These are phyloP conservation scores for Dascyllus trimaculatus DNA, from an alignment of 2,113 vertebrate genomes.

Conservation along the genomic window DNA sequence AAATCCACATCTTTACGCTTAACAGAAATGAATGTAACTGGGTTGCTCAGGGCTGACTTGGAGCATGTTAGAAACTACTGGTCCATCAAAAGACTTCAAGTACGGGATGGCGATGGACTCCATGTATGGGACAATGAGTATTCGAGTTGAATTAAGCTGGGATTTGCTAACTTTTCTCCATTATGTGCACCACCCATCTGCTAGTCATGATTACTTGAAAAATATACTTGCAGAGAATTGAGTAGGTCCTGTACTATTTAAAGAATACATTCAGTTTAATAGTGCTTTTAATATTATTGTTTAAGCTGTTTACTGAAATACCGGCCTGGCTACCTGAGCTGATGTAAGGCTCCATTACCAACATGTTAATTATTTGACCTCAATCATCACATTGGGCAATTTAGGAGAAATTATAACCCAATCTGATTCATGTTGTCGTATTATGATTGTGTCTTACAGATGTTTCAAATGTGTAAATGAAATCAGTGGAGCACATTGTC, in stretches of 20 bases:
- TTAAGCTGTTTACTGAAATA: slow-evolving; percentile 70
- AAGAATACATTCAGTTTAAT: slow-evolving; percentile 24
- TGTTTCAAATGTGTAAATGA: neutral
- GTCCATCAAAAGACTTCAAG: slow-evolving; percentile 85
- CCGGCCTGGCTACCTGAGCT: slow-evolving; percentile 38
- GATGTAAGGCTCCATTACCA: neutral
- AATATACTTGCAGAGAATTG: slow-evolving; percentile 29
- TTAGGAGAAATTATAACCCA: neutral
- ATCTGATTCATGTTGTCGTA: neutral
- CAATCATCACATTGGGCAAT: neutral
- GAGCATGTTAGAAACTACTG: slow-evolving; percentile 88
- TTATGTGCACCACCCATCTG: slow-evolving; percentile 25
- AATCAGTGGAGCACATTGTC: slow-evolving; percentile 3
- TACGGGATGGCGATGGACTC: slow-evolving; percentile 48
- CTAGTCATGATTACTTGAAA: slow-evolving; percentile 67
- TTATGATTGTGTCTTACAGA: neutral
- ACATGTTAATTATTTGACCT: neutral
- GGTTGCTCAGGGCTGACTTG: slow-evolving; percentile 93
- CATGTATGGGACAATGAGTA: slow-evolving; percentile 59
- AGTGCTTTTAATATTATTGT: slow-evolving; percentile 22
- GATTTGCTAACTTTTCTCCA: slow-evolving; percentile 72
- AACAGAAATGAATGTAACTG: slow-evolving; percentile 94
- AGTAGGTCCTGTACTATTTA: slow-evolving; percentile 24
- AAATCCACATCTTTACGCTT: slow-evolving; percentile 85
- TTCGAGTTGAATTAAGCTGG: slow-evolving; percentile 78